These are phyloP conservation scores for Telmatherina bonti DNA, from an alignment of 2,797 vertebrate genomes.

Conservation along the genomic window DNA sequence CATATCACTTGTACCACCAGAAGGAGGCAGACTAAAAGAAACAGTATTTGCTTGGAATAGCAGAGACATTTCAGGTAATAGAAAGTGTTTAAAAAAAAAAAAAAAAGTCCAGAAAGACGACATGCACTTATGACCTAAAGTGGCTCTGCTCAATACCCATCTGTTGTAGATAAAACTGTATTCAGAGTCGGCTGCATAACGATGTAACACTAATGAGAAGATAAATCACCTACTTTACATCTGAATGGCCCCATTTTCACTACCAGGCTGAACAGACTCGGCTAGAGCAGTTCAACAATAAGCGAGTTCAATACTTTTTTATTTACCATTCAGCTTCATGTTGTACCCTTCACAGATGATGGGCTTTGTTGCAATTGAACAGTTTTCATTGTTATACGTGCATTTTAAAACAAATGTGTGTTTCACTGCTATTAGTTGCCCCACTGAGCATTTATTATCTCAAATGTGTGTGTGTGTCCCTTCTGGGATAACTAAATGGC, in stretches of 20 bases:
- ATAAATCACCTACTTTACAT: constrained; percentile 60
- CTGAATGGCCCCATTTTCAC: constrained; percentile 50
- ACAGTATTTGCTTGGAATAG: background rate
- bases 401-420: constrained; percentile 29
- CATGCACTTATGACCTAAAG: background rate
- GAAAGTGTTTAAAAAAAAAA: background rate
- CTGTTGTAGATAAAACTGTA: constrained; percentile 24
- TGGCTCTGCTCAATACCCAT: constrained; percentile 2
- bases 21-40: constrained; percentile 25
- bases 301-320: constrained; percentile 12
- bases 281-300: constrained; percentile 10
- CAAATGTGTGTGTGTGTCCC: background rate
- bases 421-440: constrained; percentile 6
- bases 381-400: background rate
- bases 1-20: constrained; percentile 22
- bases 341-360: background rate
- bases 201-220: constrained; percentile 45
- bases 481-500: background rate
- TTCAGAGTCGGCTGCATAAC: constrained; percentile 10
- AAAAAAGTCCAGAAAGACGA: background rate
- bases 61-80: background rate
- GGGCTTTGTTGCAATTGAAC: background rate
- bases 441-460: constrained; percentile 4
- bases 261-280: constrained; percentile 12
- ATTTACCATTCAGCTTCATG: constrained; percentile 25